Conservation (phyloP, 2,113 vertebrate genomes). For the Eublepharis macularius region DNA sequence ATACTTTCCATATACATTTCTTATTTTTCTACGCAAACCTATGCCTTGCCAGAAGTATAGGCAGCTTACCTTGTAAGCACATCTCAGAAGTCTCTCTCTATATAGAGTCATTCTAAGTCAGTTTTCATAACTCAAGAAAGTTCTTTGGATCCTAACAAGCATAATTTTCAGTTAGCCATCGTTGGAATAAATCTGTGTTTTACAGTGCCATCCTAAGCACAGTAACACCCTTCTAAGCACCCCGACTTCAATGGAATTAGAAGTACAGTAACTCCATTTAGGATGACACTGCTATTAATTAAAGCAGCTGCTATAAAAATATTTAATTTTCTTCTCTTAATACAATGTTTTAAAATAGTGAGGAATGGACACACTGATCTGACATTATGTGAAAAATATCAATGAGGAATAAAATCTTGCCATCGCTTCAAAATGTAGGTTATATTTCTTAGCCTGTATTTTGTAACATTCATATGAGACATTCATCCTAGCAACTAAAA, state of each 20-base stretch:
- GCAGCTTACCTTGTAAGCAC: not conserved
- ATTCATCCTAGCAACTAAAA: constrained; percentile 46
- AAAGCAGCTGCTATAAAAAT: not conserved
- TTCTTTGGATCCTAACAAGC: not conserved
- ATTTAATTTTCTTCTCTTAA: not conserved
- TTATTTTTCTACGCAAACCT: not conserved
- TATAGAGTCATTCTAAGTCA: not conserved
- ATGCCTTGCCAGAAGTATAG: not conserved
- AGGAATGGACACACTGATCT: not conserved
- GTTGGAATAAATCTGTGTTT: too few relatives aligned
- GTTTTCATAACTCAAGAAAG: not conserved
- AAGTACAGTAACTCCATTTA: not conserved
- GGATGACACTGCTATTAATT: not conserved
- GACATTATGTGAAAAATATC: not conserved
- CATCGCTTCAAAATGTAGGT: constrained; percentile 9
- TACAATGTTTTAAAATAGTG: not conserved
- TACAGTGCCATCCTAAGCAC: too few relatives aligned
- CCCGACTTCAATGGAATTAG: not conserved
- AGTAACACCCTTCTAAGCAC: too few relatives aligned
- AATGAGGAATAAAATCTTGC: not conserved
- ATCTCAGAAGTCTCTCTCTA: not conserved
- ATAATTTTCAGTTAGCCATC: not conserved
- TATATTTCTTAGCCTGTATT: constrained; percentile 30
- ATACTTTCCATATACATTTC: not conserved
- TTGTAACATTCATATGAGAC: constrained; percentile 34